phyloP scores from a whole-genome alignment of 2,797 vertebrate genomes.

The Anguilla obscura region DNA sequence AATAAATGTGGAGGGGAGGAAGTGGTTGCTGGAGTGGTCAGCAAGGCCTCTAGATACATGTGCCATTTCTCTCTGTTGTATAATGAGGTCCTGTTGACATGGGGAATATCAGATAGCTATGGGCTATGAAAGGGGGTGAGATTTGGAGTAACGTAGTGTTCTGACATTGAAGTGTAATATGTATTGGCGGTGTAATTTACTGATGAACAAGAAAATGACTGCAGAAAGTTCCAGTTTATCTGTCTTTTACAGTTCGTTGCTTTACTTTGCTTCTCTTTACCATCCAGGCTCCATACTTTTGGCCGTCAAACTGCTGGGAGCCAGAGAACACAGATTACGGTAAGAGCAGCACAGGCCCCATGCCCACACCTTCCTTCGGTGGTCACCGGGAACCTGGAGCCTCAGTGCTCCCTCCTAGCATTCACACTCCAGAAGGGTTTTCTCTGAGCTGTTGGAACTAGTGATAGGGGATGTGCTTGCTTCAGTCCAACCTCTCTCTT shows the following conservation, averaged over 20 bases:
- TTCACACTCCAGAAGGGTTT: background rate
- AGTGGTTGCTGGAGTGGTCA: too few species aligned
- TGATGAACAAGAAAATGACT: background rate
- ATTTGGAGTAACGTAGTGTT: too few species aligned
- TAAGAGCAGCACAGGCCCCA: constrained; percentile 62
- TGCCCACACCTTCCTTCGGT: background rate
- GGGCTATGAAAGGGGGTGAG: too few species aligned
- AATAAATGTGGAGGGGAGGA: too few species aligned
- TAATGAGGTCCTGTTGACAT: constrained; percentile 2
- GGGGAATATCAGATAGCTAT: too few species aligned
- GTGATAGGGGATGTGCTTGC: background rate
- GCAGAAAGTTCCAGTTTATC: background rate
- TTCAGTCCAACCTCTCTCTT: background rate
- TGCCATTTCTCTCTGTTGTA: background rate
- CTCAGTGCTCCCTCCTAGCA: background rate
- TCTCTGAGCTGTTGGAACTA: background rate
- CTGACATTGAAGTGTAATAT: background rate
- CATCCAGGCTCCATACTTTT: constrained; percentile 90
- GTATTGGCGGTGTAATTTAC: background rate
- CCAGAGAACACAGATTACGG: constrained; percentile 96
- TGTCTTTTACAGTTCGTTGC: background rate
- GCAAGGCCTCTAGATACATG: too few species aligned
- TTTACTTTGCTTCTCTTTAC: constrained; percentile 41
- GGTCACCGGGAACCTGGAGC: background rate
- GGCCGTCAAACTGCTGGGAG: constrained; percentile 97